Evolutionary conservation across 1,140 invertebrate genomes (phyloP).

Genomic region (Gerris buenoi): DNA sequence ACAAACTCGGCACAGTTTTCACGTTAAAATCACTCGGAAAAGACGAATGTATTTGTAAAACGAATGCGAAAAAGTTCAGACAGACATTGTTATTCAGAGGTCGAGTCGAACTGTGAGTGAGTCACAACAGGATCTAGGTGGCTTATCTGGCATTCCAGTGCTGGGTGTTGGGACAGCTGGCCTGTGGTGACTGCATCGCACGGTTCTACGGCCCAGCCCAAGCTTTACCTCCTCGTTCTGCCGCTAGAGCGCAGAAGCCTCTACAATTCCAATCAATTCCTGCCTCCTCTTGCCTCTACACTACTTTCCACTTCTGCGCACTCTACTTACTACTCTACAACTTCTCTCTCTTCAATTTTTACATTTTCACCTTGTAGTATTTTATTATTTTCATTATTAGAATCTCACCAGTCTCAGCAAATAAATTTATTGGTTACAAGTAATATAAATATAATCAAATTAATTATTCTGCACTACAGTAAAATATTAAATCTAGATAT

Average conservation of each 20-base stretch:
- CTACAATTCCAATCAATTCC: not conserved
- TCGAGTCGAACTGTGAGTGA: not conserved
- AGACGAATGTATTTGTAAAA: too few relatives aligned
- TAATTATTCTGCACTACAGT: too few relatives aligned
- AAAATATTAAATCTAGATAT: too few relatives aligned
- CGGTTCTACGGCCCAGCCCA: not conserved
- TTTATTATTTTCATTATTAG: too few relatives aligned
- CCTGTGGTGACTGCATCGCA: not conserved
- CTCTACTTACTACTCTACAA: too few relatives aligned
- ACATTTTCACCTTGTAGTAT: too few relatives aligned
- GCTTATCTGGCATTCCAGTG: not conserved
- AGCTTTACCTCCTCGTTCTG: not conserved
- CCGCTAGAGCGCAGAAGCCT: constrained; percentile 1
- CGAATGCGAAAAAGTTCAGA: not conserved
- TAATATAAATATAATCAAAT: too few relatives aligned
- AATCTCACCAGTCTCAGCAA: too few relatives aligned
- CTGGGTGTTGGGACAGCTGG: not conserved
- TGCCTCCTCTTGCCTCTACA: not conserved
- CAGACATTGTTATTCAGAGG: not conserved
- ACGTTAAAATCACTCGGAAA: not conserved
- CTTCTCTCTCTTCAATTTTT: too few relatives aligned
- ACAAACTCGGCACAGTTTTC: not conserved
- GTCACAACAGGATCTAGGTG: constrained; percentile 1
- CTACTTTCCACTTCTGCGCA: too few relatives aligned
- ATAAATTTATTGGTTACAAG: too few relatives aligned